phyloP scores from a whole-genome alignment of 1,140 invertebrate species.

The Steinernema khuongi region DNA sequence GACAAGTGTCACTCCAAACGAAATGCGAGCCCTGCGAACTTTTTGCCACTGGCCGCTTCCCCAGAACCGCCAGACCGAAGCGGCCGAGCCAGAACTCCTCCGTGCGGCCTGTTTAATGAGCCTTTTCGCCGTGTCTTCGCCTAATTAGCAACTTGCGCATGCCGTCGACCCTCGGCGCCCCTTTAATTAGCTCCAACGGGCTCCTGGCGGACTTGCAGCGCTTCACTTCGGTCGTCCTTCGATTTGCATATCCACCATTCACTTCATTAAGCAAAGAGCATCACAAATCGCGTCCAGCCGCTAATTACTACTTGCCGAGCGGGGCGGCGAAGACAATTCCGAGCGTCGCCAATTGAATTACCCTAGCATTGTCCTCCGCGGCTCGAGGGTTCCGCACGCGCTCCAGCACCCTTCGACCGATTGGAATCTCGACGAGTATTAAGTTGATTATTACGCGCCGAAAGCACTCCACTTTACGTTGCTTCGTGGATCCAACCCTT shows the following conservation, averaged over 20 bases:
- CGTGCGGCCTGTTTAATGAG: slow-evolving; percentile 10
- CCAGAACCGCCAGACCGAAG: no score
- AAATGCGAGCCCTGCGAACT: no score
- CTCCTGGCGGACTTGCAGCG: not conserved
- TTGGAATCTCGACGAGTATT: slow-evolving; percentile 11
- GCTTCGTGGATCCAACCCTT: no score
- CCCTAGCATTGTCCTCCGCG: not conserved
- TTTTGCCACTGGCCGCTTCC: no score
- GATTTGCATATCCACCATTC: not conserved
- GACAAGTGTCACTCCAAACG: no score
- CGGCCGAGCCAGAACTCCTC: no score
- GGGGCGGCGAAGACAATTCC: not conserved
- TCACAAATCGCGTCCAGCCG: slow-evolving; percentile 10
- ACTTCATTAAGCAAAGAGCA: slow-evolving; percentile 13
- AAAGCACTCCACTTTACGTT: slow-evolving; percentile 10
- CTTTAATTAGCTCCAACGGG: slow-evolving; percentile 5
- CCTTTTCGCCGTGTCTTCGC: not conserved
- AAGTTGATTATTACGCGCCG: slow-evolving; percentile 15
- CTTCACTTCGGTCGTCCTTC: not conserved
- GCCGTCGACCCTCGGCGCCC: not conserved
- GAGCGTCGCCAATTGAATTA: not conserved
- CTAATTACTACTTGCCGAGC: not conserved
- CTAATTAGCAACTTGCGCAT: slow-evolving; percentile 13
- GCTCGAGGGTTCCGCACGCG: not conserved
- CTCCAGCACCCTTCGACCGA: not conserved